Evolutionary conservation across 1,140 invertebrate genomes (phyloP).

Genomic region (Laodelphax striatellus): DNA sequence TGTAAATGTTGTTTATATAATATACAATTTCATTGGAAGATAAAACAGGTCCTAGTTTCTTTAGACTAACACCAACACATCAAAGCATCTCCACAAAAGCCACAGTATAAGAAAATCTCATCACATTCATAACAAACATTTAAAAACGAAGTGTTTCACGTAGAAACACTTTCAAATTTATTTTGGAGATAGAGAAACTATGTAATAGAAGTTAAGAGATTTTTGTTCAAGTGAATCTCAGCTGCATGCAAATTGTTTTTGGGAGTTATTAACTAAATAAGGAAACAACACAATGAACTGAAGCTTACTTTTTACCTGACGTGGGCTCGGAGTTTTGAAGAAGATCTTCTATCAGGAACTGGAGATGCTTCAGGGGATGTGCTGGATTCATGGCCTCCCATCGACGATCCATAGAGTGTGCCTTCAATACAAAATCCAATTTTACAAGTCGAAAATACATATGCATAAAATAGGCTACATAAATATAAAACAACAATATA

Average conservation of each 20-base stretch:
- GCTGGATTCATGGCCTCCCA: constrained; percentile 19
- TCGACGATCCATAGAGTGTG: not conserved
- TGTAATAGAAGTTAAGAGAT: no score
- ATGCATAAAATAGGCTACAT: no score
- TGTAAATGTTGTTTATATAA: no score
- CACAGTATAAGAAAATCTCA: not conserved
- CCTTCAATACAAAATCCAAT: not conserved
- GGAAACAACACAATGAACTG: not conserved
- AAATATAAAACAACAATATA: no score
- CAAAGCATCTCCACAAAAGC: not conserved
- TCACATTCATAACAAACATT: not conserved
- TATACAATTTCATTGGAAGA: no score
- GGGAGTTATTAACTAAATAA: no score
- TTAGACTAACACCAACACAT: no score
- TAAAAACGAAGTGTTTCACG: not conserved
- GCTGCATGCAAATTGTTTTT: no score
- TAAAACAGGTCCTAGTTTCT: no score
- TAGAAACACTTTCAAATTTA: not conserved
- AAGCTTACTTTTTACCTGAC: constrained; percentile 25
- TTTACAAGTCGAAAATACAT: not conserved
- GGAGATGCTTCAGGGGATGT: constrained; percentile 21
- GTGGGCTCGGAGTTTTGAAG: constrained; percentile 15
- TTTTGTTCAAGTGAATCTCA: no score
- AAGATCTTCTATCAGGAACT: constrained; percentile 16
- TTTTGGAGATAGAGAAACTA: no score